Conservation (phyloP, 2,113 vertebrate species). For the Artemisiospiza belli region DNA sequence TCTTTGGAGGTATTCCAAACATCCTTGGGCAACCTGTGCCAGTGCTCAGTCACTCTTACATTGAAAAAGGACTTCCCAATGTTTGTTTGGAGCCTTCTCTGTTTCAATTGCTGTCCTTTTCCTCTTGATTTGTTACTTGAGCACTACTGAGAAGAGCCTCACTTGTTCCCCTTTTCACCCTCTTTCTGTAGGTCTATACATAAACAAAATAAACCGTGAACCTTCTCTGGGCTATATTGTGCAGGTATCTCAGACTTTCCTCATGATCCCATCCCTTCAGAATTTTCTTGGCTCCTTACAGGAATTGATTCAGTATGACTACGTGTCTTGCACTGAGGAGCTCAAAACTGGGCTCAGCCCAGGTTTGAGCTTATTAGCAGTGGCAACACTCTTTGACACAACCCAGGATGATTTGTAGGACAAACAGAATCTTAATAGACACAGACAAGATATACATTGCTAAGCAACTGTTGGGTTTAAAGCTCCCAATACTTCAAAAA, state of each 20-base stretch:
- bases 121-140: not conserved
- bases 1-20: not conserved
- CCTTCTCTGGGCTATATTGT: not conserved
- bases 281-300: not conserved
- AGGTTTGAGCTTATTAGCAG: not conserved
- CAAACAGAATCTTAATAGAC: not conserved
- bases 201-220: not conserved
- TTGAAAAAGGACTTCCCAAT: not conserved
- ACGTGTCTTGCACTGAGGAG: not conserved
- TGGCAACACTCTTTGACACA: not conserved
- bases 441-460: not conserved
- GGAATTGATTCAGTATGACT: not conserved
- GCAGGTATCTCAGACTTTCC: not conserved
- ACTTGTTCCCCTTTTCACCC: accelerated
- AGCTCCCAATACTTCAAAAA: not conserved
- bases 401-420: not conserved
- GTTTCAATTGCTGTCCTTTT: not conserved
- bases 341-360: no score
- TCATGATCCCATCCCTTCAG: not conserved
- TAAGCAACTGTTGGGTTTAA: not conserved
- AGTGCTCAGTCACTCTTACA: not conserved
- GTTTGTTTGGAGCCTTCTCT: not conserved
- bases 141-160: not conserved
- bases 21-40: not conserved
- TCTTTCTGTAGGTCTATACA: not conserved